Evolutionary conservation across 2,797 vertebrate species (phyloP), one percentile per base, ranked within the genome.

Genomic region (Pelobates cultripes): DNA sequence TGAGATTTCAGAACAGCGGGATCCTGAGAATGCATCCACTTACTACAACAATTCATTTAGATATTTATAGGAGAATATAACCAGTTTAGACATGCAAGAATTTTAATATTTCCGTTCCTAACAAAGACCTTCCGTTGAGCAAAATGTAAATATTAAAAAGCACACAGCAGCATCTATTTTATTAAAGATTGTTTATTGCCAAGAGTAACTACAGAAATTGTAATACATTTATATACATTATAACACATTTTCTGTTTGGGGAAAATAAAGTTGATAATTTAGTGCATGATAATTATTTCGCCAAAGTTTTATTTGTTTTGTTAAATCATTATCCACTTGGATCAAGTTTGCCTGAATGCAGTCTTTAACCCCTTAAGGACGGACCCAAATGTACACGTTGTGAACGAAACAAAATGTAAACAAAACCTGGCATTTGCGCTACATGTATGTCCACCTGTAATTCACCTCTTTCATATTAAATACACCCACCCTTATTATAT

Each of bases 1-100:
- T 80, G 45, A 44, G 43, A 80, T 44, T 80, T 75, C 79, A 81
- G 72, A 61, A 12, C 71, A 68, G 63, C 43, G 28, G 47, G 70
- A 53, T 53, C 44, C 15, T 40, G 64, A 81, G 67, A 75, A 57
- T 61, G 70, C 43, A 75, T 75, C 79, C 72, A 61, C 66, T 75
- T 81, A 75, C 44, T 69, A 75, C 60, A 75, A 70, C 28, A 40
- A 75, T 60, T 81, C 57, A 43, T 75, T 80, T 45, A 68, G 51
- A 74, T 64, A 67, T 80, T 79, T 74, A 75, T 81, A 45, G 64
- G 79, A 47, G 60, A 70, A 75, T 75, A 3, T 61, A 69, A 40
- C 42, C 15, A 63, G 71, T 57, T 80, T 41, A 70, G 51, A 61
- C 42, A 70, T 60, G 57, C 43, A 68, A 45, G 51, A 8, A 7